Percentiles rank a stretch among this genome's conserved stretches.
Evolutionary conservation across 1,140 invertebrate species (phyloP).

Genomic region (Cotesia vestalis): DNA sequence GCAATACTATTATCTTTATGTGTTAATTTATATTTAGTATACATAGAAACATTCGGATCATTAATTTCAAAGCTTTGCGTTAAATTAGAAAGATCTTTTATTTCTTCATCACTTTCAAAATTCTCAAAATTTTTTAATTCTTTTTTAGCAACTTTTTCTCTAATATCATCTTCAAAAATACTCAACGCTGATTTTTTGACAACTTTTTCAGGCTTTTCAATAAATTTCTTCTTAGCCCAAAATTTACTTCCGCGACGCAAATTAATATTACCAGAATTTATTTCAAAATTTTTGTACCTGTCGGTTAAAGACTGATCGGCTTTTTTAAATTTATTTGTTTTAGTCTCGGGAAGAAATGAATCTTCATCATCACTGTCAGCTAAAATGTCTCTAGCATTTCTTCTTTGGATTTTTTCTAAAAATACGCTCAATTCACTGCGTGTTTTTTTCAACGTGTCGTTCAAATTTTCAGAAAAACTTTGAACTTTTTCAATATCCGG

Average conservation of each 20-base stretch:
- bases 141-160: conserved; percentile 12
- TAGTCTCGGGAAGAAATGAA: neutral
- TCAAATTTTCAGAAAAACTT: conserved; percentile 13
- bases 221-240: neutral
- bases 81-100: neutral
- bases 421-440: conserved; percentile 49
- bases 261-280: conserved; percentile 10
- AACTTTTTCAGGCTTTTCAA: neutral
- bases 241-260: neutral
- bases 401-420: conserved; percentile 47
- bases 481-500: neutral
- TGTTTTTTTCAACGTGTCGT: conserved; percentile 21
- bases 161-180: conserved; percentile 28
- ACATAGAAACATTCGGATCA: conserved; percentile 50
- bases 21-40: conserved; percentile 53
- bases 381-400: conserved; percentile 44
- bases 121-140: too few relatives aligned
- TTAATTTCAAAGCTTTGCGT: conserved; percentile 13
- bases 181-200: conserved; percentile 21
- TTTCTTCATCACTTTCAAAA: neutral
- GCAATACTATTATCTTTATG: conserved; percentile 53
- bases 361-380: conserved; percentile 46
- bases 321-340: conserved; percentile 47
- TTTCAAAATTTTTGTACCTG: conserved; percentile 4
- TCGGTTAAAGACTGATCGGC: conserved; percentile 11